These are phyloP conservation scores for Sitobion miscanthi DNA, from an alignment of 1,140 invertebrate genomes.

Conservation along the genomic window DNA sequence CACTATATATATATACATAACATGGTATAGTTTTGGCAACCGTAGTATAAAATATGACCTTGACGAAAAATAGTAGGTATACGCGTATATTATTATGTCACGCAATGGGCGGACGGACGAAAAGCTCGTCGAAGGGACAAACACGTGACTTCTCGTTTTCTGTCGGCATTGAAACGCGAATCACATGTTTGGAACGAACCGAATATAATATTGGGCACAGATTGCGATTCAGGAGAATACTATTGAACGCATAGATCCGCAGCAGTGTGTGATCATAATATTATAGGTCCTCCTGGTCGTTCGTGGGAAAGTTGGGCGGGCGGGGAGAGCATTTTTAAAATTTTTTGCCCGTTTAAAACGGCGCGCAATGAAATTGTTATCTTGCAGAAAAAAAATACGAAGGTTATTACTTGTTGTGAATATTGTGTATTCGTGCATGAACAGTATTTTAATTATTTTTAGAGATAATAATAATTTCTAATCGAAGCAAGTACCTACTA, in stretches of 20 bases:
- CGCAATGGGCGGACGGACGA: neutral
- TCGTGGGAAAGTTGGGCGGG: neutral
- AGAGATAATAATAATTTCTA: slow-evolving; percentile 6
- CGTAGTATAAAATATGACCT: neutral
- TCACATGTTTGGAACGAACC: neutral
- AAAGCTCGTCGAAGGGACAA: neutral
- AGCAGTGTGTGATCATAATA: no score
- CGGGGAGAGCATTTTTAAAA: neutral
- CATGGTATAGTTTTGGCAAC: neutral
- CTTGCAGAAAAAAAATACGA: neutral
- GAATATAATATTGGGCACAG: neutral
- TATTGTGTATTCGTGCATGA: neutral
- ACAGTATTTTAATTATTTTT: slow-evolving; percentile 1
- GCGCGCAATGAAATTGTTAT: neutral
- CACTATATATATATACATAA: neutral
- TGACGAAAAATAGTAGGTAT: neutral
- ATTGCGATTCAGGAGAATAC: neutral
- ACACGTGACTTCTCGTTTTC: neutral
- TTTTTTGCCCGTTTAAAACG: neutral
- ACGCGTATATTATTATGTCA: neutral
- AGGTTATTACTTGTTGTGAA: neutral
- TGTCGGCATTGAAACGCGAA: neutral
- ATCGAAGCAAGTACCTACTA: neutral
- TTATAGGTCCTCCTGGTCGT: neutral
- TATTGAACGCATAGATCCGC: neutral